phyloP scores from a whole-genome alignment of 2,113 vertebrate genomes.

The Mustela nigripes region DNA sequence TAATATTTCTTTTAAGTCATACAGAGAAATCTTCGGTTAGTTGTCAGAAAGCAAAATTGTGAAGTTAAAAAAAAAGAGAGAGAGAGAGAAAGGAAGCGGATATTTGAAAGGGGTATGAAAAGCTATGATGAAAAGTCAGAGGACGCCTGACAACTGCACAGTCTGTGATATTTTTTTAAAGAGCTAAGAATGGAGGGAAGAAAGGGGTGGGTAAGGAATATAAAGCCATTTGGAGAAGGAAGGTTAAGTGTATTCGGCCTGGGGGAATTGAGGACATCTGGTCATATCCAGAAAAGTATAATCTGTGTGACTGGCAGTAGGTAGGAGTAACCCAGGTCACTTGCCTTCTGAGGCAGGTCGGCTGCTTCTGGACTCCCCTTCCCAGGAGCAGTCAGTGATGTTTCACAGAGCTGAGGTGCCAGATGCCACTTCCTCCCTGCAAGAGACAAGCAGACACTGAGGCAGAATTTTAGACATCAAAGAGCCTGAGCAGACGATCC shows the following conservation, averaged over 20 bases:
- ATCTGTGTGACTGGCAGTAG: not conserved
- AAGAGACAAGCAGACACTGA: not conserved
- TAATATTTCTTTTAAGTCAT: constrained; percentile 74
- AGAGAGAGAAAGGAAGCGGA: constrained; percentile 22
- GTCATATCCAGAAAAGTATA: not conserved
- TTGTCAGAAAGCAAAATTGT: constrained; percentile 49
- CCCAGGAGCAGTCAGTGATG: not conserved
- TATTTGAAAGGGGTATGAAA: constrained; percentile 40
- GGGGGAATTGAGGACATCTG: constrained; percentile 26
- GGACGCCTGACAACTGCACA: not conserved
- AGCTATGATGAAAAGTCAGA: constrained; percentile 40
- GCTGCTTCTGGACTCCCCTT: not conserved
- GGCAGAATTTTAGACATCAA: not conserved
- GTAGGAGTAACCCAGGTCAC: not conserved
- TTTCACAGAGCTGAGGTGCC: not conserved
- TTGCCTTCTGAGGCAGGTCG: not conserved
- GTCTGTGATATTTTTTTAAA: constrained; percentile 13
- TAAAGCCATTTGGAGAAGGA: constrained; percentile 33
- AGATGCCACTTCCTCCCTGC: not conserved
- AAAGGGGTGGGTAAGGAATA: not conserved
- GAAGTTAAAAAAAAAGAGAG: constrained; percentile 45
- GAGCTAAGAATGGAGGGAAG: constrained; percentile 10
- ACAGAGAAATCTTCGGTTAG: constrained; percentile 60
- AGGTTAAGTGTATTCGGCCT: constrained; percentile 38
- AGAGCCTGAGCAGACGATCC: not conserved